These are phyloP conservation scores for Dissostichus mawsoni DNA, from an alignment of 2,113 vertebrate genomes.

Conservation along the genomic window DNA sequence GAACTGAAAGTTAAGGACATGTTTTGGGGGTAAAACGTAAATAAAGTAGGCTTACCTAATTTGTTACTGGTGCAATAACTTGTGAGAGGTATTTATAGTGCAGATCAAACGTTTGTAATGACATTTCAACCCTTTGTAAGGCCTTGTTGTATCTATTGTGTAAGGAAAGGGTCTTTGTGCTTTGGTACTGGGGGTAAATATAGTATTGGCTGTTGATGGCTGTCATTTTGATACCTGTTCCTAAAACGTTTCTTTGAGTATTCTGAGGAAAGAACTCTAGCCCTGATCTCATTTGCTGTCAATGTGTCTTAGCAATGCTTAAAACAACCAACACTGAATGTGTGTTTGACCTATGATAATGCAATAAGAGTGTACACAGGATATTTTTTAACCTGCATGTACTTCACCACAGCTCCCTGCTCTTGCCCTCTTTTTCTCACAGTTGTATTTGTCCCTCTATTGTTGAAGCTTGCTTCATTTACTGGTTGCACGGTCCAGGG, in stretches of 20 bases:
- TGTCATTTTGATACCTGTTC: no score
- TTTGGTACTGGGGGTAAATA: background rate
- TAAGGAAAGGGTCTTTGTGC: background rate
- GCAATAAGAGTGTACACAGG: background rate
- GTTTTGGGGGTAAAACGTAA: background rate
- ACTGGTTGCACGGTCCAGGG: conserved; percentile 16
- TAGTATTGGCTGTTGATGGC: background rate
- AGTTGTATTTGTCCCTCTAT: background rate
- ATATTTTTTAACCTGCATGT: background rate
- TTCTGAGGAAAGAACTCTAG: background rate
- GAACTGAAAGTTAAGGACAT: background rate
- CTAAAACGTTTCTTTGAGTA: background rate
- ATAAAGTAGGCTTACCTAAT: background rate
- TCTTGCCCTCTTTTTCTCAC: no score
- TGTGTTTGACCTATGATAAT: background rate
- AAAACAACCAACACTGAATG: background rate
- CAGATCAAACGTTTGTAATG: background rate
- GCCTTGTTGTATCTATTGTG: background rate
- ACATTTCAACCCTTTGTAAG: background rate
- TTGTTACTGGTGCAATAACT: background rate
- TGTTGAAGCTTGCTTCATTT: background rate
- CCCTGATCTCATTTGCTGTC: background rate
- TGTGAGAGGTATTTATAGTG: background rate
- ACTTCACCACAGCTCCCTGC: no score
- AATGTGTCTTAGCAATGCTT: background rate